Evolutionary conservation across 2,888 invertebrate species (phyloP), one percentile per base, ranked within the genome.

Genomic region (Agapostemon virescens): DNA sequence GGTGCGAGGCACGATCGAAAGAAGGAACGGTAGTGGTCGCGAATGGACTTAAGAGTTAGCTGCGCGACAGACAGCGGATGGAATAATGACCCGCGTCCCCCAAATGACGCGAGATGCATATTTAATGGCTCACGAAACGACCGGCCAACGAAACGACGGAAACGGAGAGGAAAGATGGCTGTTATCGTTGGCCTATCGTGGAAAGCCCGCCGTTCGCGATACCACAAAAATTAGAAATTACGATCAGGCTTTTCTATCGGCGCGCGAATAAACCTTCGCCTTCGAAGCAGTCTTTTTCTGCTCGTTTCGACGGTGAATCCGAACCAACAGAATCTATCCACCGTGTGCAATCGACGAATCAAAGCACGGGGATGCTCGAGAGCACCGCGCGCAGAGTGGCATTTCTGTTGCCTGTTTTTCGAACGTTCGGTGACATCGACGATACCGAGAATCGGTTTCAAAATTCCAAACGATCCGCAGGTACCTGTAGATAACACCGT

Each of bases 31-130:
- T 76, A 77, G 79, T 76, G 68, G 79, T 84, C 58, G 84, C 74
- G 78, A 85, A 85, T 69, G 77, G 81, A 79, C 81, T 85, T 66
- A 58, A 85, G 55, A 55, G 84, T 78, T 80, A 80, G 81, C 84
- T 80, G 73, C 80, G 78, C 81, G 81, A 78, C 85, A 86, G 87
- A 87, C 89, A 87, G 85, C 88, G 89, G 89, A 90, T 90, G 87
- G 91, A 90, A 90, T 90, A 91, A 91, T 90, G 90, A 89, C 90
- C 87, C 87, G 87, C 88, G 89, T 87, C 87, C 86, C 87, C 88
- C 82, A 87, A 88, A 90, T 90, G 88, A 90, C 90, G 89, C 86
- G 90, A 89, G 90, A 87, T 90, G 91, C 91, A 91, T 91, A 90
- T 89, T 89, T 90, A 90, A 90, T 89, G 84, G 74, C 83, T 86